Evolutionary conservation across 2,888 invertebrate genomes (phyloP).

Genomic region (Ptilodon capucinus): DNA sequence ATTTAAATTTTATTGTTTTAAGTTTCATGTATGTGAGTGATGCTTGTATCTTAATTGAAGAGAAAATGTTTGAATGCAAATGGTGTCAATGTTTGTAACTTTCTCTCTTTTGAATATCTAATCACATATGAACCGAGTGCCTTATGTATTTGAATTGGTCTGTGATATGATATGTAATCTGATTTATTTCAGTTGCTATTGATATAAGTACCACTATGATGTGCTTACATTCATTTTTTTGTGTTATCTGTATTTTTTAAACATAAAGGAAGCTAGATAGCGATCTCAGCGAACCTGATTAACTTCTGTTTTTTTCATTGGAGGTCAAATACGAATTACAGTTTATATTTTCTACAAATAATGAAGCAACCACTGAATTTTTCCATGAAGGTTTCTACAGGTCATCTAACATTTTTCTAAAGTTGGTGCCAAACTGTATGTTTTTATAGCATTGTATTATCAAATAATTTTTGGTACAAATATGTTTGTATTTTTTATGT

Average conservation of each 20-base stretch:
- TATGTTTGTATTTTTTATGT: background rate
- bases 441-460: constrained; percentile 9
- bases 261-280: background rate
- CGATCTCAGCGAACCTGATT: background rate
- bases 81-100: constrained; percentile 20
- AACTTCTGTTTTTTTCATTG: constrained; percentile 15
- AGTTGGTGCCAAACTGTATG: constrained; percentile 45
- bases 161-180: constrained; percentile 51
- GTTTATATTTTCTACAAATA: background rate
- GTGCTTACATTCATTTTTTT: background rate
- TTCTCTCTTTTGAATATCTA: constrained; percentile 31
- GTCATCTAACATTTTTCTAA: constrained; percentile 17
- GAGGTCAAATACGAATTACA: constrained; percentile 24
- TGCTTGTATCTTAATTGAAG: constrained; percentile 22
- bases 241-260: background rate
- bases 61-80: constrained; percentile 21
- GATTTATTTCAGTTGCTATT: constrained; percentile 15
- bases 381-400: constrained; percentile 8
- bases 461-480: background rate
- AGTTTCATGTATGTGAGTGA: constrained; percentile 22
- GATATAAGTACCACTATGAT: constrained; percentile 3
- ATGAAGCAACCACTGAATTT: constrained; percentile 23
- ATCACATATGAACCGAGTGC: constrained; percentile 50
- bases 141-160: constrained; percentile 57
- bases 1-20: constrained; percentile 17